Percentiles rank a stretch among this genome's conserved stretches.
These are phyloP conservation scores for Byasa hedistus DNA, from an alignment of 2,888 invertebrate species.

Conservation along the genomic window DNA sequence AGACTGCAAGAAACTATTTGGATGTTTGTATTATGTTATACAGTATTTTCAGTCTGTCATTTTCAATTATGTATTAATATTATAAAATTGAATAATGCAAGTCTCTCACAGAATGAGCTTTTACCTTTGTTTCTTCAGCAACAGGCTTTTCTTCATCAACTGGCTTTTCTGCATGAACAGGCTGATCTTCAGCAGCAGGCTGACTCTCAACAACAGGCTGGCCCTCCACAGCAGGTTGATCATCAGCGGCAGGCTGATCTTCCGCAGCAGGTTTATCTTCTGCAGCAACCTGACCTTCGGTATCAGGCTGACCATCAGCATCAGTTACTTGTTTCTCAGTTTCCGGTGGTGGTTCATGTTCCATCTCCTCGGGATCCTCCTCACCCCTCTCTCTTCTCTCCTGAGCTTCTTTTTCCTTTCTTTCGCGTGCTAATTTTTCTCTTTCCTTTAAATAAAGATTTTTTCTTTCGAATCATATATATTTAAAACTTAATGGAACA, in stretches of 20 bases:
- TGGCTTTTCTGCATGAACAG: neutral
- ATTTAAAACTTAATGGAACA: too few species aligned
- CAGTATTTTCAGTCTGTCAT: neutral
- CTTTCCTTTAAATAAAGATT: slow-evolving; percentile 45
- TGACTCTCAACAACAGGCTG: too few species aligned
- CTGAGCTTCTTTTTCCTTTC: slow-evolving; percentile 36
- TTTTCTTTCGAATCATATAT: too few species aligned
- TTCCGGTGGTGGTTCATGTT: slow-evolving; percentile 37
- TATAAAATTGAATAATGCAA: too few species aligned
- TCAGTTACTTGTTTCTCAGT: slow-evolving; percentile 33
- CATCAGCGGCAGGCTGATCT: slow-evolving; percentile 31
- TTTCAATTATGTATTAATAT: too few species aligned
- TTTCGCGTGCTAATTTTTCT: slow-evolving; percentile 50
- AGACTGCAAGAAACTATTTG: neutral
- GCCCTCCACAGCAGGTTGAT: too few species aligned
- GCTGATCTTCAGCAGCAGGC: too few species aligned
- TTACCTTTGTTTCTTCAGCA: slow-evolving; percentile 1
- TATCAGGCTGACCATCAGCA: slow-evolving; percentile 35
- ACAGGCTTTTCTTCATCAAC: too few species aligned
- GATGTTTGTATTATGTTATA: neutral
- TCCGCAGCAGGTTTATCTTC: slow-evolving; percentile 26
- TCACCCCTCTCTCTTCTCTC: slow-evolving; percentile 33
- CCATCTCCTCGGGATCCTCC: slow-evolving; percentile 38
- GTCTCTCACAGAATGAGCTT: neutral
- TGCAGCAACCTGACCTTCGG: slow-evolving; percentile 18